Evolutionary conservation across 2,113 vertebrate genomes (phyloP).

Genomic region (Nibea albiflora): DNA sequence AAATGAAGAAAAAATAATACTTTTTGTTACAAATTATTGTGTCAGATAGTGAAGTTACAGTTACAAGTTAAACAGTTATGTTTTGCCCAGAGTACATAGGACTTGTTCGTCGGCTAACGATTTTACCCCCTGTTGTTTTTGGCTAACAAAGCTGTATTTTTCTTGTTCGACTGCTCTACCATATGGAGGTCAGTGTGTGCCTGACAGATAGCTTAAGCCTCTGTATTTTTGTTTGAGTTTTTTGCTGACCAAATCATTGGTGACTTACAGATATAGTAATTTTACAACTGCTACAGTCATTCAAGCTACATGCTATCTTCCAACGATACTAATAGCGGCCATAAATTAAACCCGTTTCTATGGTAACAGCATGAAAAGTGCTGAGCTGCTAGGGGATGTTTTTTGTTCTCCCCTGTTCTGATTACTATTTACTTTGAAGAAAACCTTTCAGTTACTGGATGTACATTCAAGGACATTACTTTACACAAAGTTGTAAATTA

Average conservation of each 20-base stretch:
- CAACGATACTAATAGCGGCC: background rate
- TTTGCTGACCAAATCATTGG: background rate
- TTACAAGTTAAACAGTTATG: slow-evolving; percentile 10
- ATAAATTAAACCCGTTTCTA: background rate
- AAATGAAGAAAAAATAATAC: background rate
- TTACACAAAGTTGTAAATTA: background rate
- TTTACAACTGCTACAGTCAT: background rate
- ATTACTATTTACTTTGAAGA: background rate
- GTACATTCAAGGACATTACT: background rate
- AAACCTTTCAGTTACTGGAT: background rate
- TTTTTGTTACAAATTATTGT: background rate
- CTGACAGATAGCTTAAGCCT: slow-evolving; percentile 32
- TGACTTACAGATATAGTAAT: background rate
- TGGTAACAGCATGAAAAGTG: background rate
- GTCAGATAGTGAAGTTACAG: slow-evolving; percentile 10
- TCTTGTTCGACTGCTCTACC: slow-evolving; percentile 30
- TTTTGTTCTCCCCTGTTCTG: background rate
- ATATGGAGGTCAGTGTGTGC: slow-evolving; percentile 28
- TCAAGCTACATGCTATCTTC: background rate
- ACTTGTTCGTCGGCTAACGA: slow-evolving; percentile 41
- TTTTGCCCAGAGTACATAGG: slow-evolving; percentile 1
- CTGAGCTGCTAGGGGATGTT: no score
- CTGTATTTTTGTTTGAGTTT: slow-evolving; percentile 3
- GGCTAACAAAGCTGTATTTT: slow-evolving; percentile 18
- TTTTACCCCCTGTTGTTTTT: slow-evolving; percentile 36